phyloP scores from a whole-genome alignment of 2,888 invertebrate genomes.

The Eueremaeus valkanovi region DNA sequence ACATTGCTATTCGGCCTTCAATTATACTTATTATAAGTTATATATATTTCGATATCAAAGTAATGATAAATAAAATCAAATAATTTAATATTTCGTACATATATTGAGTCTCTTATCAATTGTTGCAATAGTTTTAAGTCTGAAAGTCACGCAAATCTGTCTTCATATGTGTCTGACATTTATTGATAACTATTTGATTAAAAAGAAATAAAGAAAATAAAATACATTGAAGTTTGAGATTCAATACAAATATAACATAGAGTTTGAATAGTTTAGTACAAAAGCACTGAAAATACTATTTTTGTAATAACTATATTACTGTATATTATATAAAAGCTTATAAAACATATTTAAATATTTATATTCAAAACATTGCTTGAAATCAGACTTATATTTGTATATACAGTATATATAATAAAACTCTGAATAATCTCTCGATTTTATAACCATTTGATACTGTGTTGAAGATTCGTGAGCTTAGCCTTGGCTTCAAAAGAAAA shows the following conservation, averaged over 20 bases:
- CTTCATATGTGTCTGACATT: neutral
- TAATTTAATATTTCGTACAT: neutral
- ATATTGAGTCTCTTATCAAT: neutral
- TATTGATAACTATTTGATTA: slow-evolving; percentile 3
- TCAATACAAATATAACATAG: too few relatives aligned
- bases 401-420: too few relatives aligned
- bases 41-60: neutral
- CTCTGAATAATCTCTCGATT: too few relatives aligned
- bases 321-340: neutral
- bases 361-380: neutral
- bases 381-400: too few relatives aligned
- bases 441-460: too few relatives aligned
- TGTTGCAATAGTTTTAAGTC: neutral
- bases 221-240: neutral
- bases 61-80: neutral
- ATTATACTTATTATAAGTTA: too few relatives aligned
- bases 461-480: too few relatives aligned
- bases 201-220: neutral
- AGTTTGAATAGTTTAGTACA: too few relatives aligned
- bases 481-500: too few relatives aligned
- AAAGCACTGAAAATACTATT: neutral
- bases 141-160: slow-evolving; percentile 1
- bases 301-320: neutral
- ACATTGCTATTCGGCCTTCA: too few relatives aligned
- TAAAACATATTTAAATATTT: neutral